A percentile compares a stretch with the other conserved stretches of the same genome.
phyloP scores from a whole-genome alignment of 2,113 vertebrate species.

The Rafetus swinhoei region DNA sequence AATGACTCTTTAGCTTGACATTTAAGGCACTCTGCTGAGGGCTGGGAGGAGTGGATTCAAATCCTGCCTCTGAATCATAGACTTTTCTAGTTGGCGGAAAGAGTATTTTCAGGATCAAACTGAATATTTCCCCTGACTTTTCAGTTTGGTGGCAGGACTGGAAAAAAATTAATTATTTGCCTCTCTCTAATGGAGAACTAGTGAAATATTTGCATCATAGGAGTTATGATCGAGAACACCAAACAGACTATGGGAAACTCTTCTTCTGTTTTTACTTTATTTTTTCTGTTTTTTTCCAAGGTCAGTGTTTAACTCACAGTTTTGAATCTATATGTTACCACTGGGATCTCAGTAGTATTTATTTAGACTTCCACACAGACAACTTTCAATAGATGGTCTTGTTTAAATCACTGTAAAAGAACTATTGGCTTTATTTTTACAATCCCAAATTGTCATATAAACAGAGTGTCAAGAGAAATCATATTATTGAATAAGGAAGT shows the following conservation, averaged over 20 bases:
- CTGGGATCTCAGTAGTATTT: slow-evolving; percentile 11
- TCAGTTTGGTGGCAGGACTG: too few relatives aligned
- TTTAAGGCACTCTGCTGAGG: too few relatives aligned
- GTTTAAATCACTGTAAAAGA: not conserved
- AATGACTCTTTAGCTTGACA: too few relatives aligned
- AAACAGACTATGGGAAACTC: not conserved
- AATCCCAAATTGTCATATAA: not conserved
- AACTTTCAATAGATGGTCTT: slow-evolving; percentile 6
- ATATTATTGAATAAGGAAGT: not conserved
- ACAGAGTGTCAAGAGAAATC: not conserved
- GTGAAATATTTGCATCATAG: not conserved
- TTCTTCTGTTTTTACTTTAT: too few relatives aligned
- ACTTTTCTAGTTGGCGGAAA: too few relatives aligned
- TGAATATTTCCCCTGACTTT: too few relatives aligned
- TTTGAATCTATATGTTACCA: slow-evolving; percentile 9
- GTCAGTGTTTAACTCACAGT: slow-evolving; percentile 19
- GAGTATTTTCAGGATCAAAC: too few relatives aligned
- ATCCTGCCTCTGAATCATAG: too few relatives aligned
- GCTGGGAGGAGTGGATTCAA: too few relatives aligned
- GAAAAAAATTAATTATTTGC: too few relatives aligned
- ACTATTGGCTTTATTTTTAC: slow-evolving; percentile 5
- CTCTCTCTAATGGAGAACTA: not conserved
- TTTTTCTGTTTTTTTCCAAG: slow-evolving; percentile 22
- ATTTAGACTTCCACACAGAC: slow-evolving; percentile 11
- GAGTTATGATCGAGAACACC: not conserved